Evolutionary conservation across 2,797 vertebrate species (phyloP).

Genomic region (Semotilus atromaculatus): DNA sequence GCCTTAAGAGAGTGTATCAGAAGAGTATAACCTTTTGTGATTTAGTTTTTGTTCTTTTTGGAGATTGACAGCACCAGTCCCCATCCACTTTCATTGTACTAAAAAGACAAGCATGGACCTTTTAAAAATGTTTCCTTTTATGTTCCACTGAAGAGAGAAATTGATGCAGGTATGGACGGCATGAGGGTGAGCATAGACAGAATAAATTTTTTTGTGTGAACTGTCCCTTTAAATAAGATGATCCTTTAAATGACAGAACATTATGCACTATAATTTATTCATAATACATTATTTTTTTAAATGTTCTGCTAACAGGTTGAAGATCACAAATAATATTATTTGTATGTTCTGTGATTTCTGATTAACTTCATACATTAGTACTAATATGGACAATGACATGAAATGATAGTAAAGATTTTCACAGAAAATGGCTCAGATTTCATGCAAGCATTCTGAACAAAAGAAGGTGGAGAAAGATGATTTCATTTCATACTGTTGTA

Average conservation of each 20-base stretch:
- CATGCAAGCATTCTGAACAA: neutral
- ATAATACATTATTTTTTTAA: neutral
- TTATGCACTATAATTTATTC: neutral
- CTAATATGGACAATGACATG: conserved; percentile 38
- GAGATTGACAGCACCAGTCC: neutral
- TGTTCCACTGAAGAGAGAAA: neutral
- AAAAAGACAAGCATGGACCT: neutral
- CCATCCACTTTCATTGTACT: neutral
- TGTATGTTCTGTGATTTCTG: conserved; percentile 42
- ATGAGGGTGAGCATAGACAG: neutral
- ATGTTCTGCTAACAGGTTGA: neutral
- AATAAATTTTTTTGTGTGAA: neutral
- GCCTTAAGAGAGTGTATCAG: neutral
- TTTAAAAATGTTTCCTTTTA: neutral
- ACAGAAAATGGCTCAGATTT: conserved; percentile 19
- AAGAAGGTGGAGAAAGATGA: conserved; percentile 47
- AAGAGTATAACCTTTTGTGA: neutral
- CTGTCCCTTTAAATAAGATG: neutral
- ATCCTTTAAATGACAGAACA: neutral
- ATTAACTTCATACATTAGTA: conserved; percentile 53
- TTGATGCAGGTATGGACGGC: neutral
- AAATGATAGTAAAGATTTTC: conserved; percentile 43
- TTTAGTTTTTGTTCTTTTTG: neutral
- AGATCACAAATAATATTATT: conserved; percentile 44
- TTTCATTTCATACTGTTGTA: conserved; percentile 71